phyloP scores from a whole-genome alignment of 92 coral and sea anemone genomes.

The Ricordea florida region DNA sequence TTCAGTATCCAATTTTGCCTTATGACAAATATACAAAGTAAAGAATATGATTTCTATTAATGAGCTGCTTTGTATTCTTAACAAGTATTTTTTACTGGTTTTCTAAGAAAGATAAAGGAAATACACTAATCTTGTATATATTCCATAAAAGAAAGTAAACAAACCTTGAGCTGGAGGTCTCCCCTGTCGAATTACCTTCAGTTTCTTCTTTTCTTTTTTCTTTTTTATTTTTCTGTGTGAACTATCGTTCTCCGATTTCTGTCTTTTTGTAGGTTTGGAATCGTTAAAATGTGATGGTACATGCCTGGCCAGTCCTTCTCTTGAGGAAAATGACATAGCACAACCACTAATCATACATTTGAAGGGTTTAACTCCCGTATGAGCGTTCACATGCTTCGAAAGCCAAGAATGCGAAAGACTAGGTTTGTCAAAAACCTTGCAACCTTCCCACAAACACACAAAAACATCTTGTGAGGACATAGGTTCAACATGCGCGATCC shows the following conservation, averaged over 20 bases:
- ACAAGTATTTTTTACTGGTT: too few species aligned
- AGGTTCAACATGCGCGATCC: conserved; percentile 86
- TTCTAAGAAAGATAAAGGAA: background rate
- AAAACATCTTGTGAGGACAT: conserved; percentile 88
- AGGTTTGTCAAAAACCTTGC: conserved; percentile 96
- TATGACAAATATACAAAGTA: too few species aligned
- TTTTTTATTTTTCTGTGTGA: conserved; percentile 77
- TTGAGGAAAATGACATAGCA: conserved; percentile 87
- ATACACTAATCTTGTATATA: background rate
- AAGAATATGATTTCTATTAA: too few species aligned
- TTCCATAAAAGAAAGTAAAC: background rate
- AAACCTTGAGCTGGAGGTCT: conserved; percentile 83
- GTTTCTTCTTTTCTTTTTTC: conserved; percentile 76
- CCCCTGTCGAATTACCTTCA: conserved; percentile 69
- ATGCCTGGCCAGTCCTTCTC: conserved; percentile 94
- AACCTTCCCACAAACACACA: conserved; percentile 96
- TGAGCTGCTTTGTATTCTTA: too few species aligned
- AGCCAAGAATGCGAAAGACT: conserved; percentile 98
- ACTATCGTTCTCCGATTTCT: conserved; percentile 63
- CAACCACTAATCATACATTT: conserved; percentile 97
- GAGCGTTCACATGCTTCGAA: conserved; percentile 91
- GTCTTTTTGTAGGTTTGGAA: conserved; percentile 77
- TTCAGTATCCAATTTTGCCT: too few species aligned
- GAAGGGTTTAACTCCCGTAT: conserved; percentile 95
- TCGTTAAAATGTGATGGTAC: conserved; percentile 97